A percentile compares a stretch with the other conserved stretches of the same genome.
phyloP scores from a whole-genome alignment of 2,797 vertebrate genomes.

The Xiphorhynchus erythropygius region DNA sequence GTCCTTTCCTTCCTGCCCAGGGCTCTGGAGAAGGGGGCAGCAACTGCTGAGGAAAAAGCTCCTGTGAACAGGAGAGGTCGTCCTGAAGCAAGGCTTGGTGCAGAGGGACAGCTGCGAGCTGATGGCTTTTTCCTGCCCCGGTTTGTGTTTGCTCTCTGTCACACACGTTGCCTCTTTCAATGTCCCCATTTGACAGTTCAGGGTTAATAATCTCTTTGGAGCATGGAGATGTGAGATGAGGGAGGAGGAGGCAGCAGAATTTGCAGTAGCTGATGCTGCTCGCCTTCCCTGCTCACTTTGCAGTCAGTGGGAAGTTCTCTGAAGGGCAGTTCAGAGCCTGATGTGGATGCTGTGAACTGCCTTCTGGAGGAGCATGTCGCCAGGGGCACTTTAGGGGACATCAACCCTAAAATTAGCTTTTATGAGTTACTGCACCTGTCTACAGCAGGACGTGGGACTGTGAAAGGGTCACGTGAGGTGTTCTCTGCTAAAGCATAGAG shows the following conservation, averaged over 20 bases:
- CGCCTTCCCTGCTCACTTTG: background rate
- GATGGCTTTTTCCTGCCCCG: background rate
- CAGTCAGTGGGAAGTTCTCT: background rate
- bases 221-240: background rate
- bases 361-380: background rate
- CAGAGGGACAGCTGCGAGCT: background rate
- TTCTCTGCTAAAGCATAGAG: background rate
- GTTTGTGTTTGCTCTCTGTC: background rate
- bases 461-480: background rate
- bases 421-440: background rate
- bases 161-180: fast-evolving
- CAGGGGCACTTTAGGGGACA: background rate
- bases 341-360: background rate
- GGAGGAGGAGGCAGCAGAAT: background rate
- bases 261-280: background rate
- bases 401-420: background rate
- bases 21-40: background rate
- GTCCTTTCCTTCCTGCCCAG: conserved; percentile 30
- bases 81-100: background rate
- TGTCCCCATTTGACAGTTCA: background rate
- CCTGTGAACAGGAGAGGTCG: background rate
- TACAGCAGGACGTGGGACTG: background rate
- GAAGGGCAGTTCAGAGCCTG: background rate
- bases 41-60: background rate
- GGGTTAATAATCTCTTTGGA: background rate